Percentiles rank a stretch among this genome's conserved stretches.
Evolutionary conservation across 2,888 invertebrate genomes (phyloP).

Genomic region (Tinea trinotella): DNA sequence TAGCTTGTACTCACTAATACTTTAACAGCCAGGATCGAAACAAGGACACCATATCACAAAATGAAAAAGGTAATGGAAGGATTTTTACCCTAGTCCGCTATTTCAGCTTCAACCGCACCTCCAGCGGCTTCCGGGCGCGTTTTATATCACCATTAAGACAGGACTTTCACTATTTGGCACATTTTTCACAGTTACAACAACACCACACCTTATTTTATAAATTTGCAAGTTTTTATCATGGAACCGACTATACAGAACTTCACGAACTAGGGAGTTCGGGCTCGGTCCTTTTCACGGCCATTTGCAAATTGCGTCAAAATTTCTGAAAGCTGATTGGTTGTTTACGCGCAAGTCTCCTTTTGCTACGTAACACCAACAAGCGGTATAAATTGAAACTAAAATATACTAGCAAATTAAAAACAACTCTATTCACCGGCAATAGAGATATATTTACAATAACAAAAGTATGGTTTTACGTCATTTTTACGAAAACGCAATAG

Average conservation of each 20-base stretch:
- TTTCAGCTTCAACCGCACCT: slow-evolving; percentile 56
- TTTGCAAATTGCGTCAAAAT: slow-evolving; percentile 74
- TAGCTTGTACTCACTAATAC: slow-evolving; percentile 3
- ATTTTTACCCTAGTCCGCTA: slow-evolving; percentile 67
- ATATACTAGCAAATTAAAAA: not conserved
- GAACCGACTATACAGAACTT: too few species aligned
- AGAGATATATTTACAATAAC: slow-evolving; percentile 22
- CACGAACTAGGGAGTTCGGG: too few species aligned
- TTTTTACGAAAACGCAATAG: slow-evolving; percentile 38
- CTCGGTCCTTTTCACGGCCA: slow-evolving; percentile 70
- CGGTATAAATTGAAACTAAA: slow-evolving; percentile 31
- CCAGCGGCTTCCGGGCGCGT: slow-evolving; percentile 57
- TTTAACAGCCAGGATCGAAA: not conserved
- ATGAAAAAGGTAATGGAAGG: slow-evolving; percentile 10
- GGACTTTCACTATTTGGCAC: slow-evolving; percentile 70
- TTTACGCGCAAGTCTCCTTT: slow-evolving; percentile 53
- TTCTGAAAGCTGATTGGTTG: slow-evolving; percentile 60
- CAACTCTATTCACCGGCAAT: slow-evolving; percentile 20
- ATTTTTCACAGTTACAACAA: slow-evolving; percentile 56
- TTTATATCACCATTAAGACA: slow-evolving; percentile 66
- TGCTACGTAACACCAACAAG: slow-evolving; percentile 41
- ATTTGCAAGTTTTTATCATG: slow-evolving; percentile 59
- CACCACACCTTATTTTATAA: slow-evolving; percentile 59
- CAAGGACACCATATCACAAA: slow-evolving; percentile 10
- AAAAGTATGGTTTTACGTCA: slow-evolving; percentile 28